Conservation (phyloP, 2,797 vertebrate genomes). For the Spatula clypeata region DNA sequence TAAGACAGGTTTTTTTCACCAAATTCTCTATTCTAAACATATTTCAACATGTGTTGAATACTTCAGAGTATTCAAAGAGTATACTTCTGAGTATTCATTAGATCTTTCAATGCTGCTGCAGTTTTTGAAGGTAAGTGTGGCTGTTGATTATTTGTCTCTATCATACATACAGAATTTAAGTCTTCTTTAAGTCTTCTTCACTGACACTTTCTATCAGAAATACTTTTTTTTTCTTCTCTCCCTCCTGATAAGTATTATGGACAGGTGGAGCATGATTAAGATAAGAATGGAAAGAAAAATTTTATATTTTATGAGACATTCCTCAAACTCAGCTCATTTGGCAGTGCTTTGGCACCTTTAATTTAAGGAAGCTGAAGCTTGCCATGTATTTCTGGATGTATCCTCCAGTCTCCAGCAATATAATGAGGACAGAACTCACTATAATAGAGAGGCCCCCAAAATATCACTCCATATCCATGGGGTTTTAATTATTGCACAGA, state of each 20-base stretch:
- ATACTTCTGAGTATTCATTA: not conserved
- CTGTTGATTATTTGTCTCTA: not conserved
- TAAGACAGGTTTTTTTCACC: not conserved
- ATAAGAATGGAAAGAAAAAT: not conserved
- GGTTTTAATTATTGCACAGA: not conserved
- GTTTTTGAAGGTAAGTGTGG: not conserved
- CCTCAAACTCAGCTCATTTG: not conserved
- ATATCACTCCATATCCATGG: not conserved
- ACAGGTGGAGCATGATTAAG: rapidly evolving
- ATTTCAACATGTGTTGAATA: not conserved
- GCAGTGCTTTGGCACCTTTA: not conserved
- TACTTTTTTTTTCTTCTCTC: not conserved
- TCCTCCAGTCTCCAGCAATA: not conserved
- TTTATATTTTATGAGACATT: not conserved
- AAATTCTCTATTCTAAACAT: not conserved
- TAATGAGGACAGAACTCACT: not conserved
- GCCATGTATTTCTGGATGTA: not conserved
- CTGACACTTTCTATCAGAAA: not conserved
- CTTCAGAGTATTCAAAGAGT: no score
- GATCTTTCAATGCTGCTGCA: not conserved
- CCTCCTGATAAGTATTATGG: not conserved
- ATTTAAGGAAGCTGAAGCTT: not conserved
- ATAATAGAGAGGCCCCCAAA: not conserved
- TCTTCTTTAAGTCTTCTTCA: not conserved
- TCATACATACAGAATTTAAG: not conserved